A percentile compares a stretch with the other conserved stretches of the same genome.
Evolutionary conservation across 2,113 vertebrate species (phyloP).

Genomic region (Onychorhynchus coronatus): DNA sequence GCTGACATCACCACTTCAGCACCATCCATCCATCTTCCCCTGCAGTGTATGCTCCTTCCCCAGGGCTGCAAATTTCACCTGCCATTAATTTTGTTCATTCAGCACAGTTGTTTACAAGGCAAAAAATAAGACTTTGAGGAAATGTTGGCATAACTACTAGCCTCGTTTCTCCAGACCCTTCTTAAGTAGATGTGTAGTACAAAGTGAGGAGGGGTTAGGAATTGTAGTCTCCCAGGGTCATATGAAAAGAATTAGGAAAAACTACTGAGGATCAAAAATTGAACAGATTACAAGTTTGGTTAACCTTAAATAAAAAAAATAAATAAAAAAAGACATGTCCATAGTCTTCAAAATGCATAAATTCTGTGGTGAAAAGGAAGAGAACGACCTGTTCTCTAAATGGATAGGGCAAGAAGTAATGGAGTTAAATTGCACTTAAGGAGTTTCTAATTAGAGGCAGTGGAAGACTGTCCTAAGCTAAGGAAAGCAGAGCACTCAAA

Average conservation of each 20-base stretch:
- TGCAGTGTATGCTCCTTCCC: neutral
- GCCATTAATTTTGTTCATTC: neutral
- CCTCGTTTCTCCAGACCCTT: neutral
- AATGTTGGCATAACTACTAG: neutral
- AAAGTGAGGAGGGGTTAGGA: neutral
- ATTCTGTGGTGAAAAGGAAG: neutral
- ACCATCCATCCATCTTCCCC: neutral
- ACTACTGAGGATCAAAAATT: neutral
- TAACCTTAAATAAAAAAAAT: neutral
- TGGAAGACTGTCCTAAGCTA: neutral
- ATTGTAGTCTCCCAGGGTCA: neutral
- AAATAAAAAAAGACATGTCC: neutral
- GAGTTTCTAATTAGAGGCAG: neutral
- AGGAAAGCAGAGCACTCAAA: neutral
- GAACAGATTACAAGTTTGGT: neutral
- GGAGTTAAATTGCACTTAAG: neutral
- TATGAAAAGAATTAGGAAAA: neutral
- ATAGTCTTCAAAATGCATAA: neutral
- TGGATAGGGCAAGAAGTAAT: neutral
- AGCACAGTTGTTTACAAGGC: neutral
- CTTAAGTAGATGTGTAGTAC: neutral
- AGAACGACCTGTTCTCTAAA: neutral
- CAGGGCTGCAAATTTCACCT: neutral
- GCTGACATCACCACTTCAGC: neutral
- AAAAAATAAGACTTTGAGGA: neutral